These are phyloP conservation scores for Melanerpes formicivorus DNA, from an alignment of 2,113 vertebrate species.

Conservation along the genomic window DNA sequence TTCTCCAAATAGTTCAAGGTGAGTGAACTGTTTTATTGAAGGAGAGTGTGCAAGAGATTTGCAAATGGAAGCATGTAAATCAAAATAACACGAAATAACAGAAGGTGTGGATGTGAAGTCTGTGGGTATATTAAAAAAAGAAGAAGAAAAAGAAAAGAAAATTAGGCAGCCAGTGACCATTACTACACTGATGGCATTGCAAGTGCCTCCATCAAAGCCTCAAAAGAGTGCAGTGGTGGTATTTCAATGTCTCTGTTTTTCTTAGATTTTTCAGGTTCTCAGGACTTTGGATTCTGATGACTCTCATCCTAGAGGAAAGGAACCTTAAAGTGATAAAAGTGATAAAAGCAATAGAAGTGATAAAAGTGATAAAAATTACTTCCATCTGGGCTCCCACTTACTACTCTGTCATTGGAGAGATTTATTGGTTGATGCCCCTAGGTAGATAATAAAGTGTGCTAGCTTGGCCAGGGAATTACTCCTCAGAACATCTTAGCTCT, in stretches of 20 bases:
- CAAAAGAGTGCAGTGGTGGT: background rate
- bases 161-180: background rate
- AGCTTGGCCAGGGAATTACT: background rate
- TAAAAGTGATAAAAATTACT: conserved; percentile 14
- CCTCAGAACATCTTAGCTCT: background rate
- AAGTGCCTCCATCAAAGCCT: background rate
- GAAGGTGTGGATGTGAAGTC: background rate
- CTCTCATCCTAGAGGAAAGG: background rate
- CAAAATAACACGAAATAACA: background rate
- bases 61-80: background rate
- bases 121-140: too few relatives aligned
- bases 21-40: background rate
- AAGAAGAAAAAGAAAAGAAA: background rate
- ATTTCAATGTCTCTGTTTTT: background rate
- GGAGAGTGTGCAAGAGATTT: background rate
- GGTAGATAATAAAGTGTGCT: background rate
- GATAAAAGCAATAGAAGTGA: conserved; percentile 1
- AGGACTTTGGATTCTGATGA: background rate
- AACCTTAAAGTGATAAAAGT: background rate
- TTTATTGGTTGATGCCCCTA: background rate
- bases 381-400: background rate
- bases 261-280: background rate
- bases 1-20: background rate
- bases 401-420: background rate
- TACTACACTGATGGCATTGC: background rate